These are phyloP conservation scores for Pseudorasbora parva DNA, from an alignment of 2,113 vertebrate genomes.

Conservation along the genomic window DNA sequence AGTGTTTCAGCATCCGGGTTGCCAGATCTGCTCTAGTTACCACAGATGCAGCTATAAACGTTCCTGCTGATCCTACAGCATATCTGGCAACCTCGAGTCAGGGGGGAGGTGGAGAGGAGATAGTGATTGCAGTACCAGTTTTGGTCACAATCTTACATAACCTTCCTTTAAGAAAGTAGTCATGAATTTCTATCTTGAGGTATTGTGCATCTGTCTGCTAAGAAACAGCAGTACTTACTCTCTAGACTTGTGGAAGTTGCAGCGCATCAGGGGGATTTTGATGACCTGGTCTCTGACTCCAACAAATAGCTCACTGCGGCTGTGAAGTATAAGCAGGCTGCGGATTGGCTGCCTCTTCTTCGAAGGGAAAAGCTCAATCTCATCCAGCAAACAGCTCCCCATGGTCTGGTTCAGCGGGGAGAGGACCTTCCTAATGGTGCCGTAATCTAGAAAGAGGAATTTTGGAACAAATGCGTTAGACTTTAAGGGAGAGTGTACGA, in stretches of 20 bases:
- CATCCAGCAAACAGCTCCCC: conserved; percentile 91
- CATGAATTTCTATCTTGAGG: neutral
- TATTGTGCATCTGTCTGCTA: too few relatives aligned
- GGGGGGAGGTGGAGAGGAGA: too few relatives aligned
- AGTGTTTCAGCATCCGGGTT: too few relatives aligned
- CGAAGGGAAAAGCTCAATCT: conserved; percentile 88
- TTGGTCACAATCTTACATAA: too few relatives aligned
- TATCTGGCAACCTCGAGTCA: too few relatives aligned
- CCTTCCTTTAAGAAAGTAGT: neutral
- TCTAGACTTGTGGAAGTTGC: conserved; percentile 87
- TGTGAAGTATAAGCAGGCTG: conserved; percentile 92
- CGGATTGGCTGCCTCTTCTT: conserved; percentile 83
- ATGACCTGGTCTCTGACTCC: conserved; percentile 90
- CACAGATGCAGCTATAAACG: too few relatives aligned
- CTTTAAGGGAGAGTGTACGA: neutral
- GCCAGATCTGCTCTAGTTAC: too few relatives aligned
- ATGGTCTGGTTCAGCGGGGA: conserved; percentile 86
- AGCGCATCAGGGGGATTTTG: conserved; percentile 93
- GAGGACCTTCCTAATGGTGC: conserved; percentile 94
- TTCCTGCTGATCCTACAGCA: too few relatives aligned
- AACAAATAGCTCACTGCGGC: conserved; percentile 91
- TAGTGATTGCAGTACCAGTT: too few relatives aligned
- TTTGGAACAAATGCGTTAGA: conserved; percentile 38
- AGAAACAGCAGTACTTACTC: conserved; percentile 78
- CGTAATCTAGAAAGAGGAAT: conserved; percentile 81